Evolutionary conservation across 2,797 vertebrate species (phyloP), one percentile per base, ranked within the genome.

Genomic region (Ibycter americanus): DNA sequence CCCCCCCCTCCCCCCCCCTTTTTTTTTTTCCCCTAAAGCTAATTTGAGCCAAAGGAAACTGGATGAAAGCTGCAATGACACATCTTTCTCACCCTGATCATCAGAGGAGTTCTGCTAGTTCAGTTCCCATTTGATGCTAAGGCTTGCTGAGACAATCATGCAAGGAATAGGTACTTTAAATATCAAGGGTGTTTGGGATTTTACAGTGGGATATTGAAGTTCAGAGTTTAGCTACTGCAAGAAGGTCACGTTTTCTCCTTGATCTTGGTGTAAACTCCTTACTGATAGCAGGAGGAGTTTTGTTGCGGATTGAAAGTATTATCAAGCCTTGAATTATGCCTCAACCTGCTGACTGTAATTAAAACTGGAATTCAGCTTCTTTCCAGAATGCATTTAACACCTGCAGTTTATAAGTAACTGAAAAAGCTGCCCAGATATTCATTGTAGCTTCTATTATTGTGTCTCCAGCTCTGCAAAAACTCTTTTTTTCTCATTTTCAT

Each of bases 401-500:
- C 94, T 92, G 94, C 92, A 72, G 79, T 92, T 94, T 93, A 36
- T 83, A 95, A 91, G 89, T 81, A 95, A 91, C 83, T 80, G 65
- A 94, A 90, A 97, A 94, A 67, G 91, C 96, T 98, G 97, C 96
- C 87, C 81, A 97, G 90, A 79, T 91, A 84, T 94, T 95, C 87
- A 87, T 95, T 81, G 96, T 97, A 89, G 90, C 84, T 97, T 95
- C 76, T 95, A 76, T 93, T 96, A 93, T 87, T 77, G 44, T 73
- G 95, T 93, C 86, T 96, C 81, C 90, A 93, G 90, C 94, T 95
- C 94, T 91, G 88, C 68, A 90, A 84, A 95, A 93, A 79, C 83
- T 91, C 51, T 83, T 91, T 81, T 96, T 96, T 85, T 81, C 96
- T 97, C 94, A 61, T 96, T 97, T 97, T 89, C 94, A 96, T 97